Evolutionary conservation across 2,888 invertebrate species (phyloP), one percentile per base, ranked within the genome.

Genomic region (Oscheius onirici): DNA sequence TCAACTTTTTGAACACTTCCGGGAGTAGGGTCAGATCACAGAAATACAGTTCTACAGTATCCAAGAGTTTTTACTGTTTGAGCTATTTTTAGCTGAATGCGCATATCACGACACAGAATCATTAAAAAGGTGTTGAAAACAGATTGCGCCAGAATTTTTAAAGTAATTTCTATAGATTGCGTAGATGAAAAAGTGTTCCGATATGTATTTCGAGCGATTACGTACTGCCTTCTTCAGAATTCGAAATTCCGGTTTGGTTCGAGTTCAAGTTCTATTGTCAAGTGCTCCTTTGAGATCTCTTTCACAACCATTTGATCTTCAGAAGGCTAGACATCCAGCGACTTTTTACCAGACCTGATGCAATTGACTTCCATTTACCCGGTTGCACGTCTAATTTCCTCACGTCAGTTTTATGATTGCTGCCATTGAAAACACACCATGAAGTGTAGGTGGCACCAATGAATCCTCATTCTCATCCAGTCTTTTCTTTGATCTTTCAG

Each of bases 61-160:
- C 10, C 51, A 51, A 24, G 15, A 11, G 10, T 11, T 24, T 20
- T 3, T 46, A 24, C n/a, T 10, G 5, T 51, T 20, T 10, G 22
- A 2, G 51, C 22, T 51, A 51, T 51, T 17, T 51, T 51, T 51
- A 51, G 51, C n/a, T 24, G 11, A 3, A 3, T 17, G 11, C 51
- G 20, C 11, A 24, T 2, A 51, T 20, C 51, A 15, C 20, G 20
- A 2, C 11, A 8, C 51, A 17, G 20, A 22, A 51, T 0, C 2
- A 51, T 22, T 22, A 22, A 20, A 51, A 51, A 22, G 11, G 24
- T 20, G 15, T 55, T 55, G 11, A 55, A 26, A 55, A 55, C 55
- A 55, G 55, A 11, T 55, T 55, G 55, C 55, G 55, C 24, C 55
- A 5, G 28, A 55, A 55, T 55, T 28, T 55, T 26, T 28, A 24